Evolutionary conservation across 1,140 invertebrate species (phyloP), one percentile per base, ranked within the genome.

Genomic region (Brachionus koreanus): DNA sequence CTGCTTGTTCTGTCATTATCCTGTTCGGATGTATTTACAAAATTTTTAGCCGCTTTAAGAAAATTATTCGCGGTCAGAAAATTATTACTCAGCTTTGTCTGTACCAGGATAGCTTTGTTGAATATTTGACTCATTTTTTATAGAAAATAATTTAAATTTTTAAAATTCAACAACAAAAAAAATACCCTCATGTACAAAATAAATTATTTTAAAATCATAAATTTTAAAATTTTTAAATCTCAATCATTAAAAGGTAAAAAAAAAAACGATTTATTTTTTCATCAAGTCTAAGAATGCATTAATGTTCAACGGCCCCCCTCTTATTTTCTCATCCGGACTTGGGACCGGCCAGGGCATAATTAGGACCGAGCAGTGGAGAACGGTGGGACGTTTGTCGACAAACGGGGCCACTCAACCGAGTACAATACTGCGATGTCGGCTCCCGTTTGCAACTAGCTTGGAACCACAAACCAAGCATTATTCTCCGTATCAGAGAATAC

Each of bases 91-190:
- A 74, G 19, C 25, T 74, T 74, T 23, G 69, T 46, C n/a, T 74
- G 69, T 46, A 74, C 12, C 2, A 74, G 23, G 5, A 74, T 13
- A n/a, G 23, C 39, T 74, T 74, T 74, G 19, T 74, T 43, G 9
- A 74, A 46, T 23, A 74, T 74, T 74, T 74, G 69, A 74, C 69
- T 74, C 69, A 74, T 74, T 74, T 74, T 74, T 19, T 19, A 57
- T 7, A 19, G 9, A 57, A 57, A 57, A 52, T 23, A 57, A 57
- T 23, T 57, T 19, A 19, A 57, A 25, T 23, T 57, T 57, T 57
- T 57, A 57, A 57, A 23, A 19, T 9, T 57, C 19, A 42, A 42
- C 6, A 42, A 7, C 5, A 57, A 57, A 29, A 29, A 2, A 1
- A 57, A 57, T 57, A 52, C 49, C 49, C 49, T 57, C 49, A 57